These are phyloP conservation scores for Amniataba percoides DNA, from an alignment of 2,797 vertebrate genomes.

Conservation along the genomic window DNA sequence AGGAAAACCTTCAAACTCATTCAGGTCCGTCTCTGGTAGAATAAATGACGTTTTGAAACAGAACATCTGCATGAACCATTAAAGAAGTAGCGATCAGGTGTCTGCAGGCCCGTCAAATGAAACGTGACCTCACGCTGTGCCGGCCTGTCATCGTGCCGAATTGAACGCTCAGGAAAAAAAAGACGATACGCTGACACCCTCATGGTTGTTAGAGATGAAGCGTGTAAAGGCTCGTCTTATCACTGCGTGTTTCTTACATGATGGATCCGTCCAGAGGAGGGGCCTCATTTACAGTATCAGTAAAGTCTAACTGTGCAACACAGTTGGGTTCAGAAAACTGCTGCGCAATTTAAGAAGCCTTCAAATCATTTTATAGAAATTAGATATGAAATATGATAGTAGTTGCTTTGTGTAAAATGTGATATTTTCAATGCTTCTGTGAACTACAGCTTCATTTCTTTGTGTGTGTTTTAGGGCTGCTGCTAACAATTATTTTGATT, in stretches of 20 bases:
- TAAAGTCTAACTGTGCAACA: not conserved
- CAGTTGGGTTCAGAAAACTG: not conserved
- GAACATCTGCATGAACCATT: not conserved
- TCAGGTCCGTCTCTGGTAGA: not conserved
- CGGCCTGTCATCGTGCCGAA: conserved; percentile 34
- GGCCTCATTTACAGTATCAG: no score
- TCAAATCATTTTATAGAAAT: not conserved
- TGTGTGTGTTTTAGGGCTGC: not conserved
- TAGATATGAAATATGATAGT: no score
- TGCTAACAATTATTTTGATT: no score
- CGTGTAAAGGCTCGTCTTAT: not conserved
- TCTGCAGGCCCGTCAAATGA: conserved; percentile 18
- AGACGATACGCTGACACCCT: conserved; percentile 10
- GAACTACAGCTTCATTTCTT: not conserved
- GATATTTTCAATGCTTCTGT: not conserved
- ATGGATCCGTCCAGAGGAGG: not conserved
- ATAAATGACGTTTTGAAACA: not conserved
- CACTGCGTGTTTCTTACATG: not conserved
- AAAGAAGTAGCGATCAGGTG: not conserved
- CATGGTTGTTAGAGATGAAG: conserved; percentile 6
- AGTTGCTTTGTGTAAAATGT: not conserved
- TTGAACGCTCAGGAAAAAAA: conserved; percentile 12
- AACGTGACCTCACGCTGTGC: conserved; percentile 26
- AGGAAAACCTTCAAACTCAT: not conserved
- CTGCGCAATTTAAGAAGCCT: not conserved